These are phyloP conservation scores for Aldabrachelys gigantea DNA, from an alignment of 2,113 vertebrate genomes.

Conservation along the genomic window DNA sequence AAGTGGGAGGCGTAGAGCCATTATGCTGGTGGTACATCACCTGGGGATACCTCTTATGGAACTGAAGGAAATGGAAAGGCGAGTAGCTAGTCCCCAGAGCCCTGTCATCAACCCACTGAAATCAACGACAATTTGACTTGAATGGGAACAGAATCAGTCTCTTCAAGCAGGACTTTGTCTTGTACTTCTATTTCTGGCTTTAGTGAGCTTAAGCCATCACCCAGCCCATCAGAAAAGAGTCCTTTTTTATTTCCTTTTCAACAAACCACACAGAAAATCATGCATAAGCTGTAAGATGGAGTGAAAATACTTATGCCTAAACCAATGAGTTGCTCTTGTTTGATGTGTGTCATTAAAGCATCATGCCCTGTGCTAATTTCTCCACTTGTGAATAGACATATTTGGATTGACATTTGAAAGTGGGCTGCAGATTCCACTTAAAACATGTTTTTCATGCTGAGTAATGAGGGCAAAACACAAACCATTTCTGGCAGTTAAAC, in stretches of 20 bases:
- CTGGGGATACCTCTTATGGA: background rate
- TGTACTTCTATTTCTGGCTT: background rate
- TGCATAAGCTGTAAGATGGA: constrained; percentile 3
- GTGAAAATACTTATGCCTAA: constrained; percentile 34
- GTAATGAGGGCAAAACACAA: constrained; percentile 76
- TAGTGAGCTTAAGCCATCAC: background rate
- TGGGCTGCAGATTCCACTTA: constrained; percentile 73
- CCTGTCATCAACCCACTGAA: background rate
- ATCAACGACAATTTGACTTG: background rate
- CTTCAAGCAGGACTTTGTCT: background rate
- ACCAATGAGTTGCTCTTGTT: constrained; percentile 26
- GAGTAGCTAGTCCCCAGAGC: background rate
- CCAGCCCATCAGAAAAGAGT: rapidly evolving
- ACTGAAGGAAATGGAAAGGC: background rate
- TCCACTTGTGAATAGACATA: constrained; percentile 65
- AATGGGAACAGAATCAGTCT: background rate
- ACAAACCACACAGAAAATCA: background rate
- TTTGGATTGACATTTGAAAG: constrained; percentile 77
- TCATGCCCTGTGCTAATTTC: constrained; percentile 58
- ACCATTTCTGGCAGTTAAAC: constrained; percentile 77
- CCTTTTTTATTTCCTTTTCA: rapidly evolving
- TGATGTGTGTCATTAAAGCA: constrained; percentile 69
- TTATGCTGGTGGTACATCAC: background rate
- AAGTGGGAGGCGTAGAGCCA: background rate
- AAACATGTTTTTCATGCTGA: constrained; percentile 71